Evolutionary conservation across 2,797 vertebrate species (phyloP), one percentile per base, ranked within the genome.

Genomic region (Bufotes viridis): DNA sequence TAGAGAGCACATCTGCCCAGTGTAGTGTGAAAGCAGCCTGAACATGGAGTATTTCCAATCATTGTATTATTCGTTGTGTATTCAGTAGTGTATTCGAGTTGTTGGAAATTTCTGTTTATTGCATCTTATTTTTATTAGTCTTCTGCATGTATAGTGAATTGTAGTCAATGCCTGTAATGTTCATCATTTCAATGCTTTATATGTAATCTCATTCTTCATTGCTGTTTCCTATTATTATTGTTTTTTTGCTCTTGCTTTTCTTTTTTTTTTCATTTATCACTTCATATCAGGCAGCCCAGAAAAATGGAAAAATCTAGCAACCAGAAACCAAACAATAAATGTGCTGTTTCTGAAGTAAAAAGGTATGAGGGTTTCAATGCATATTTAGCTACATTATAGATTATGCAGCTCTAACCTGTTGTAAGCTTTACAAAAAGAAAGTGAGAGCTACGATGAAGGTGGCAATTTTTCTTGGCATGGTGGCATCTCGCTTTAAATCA

Each of bases 221-320:
- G 49, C 12, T 87, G 29, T 82, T 78, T 92, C 92, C 93, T 90
- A 92, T 93, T 67, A 17, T 79, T 94, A 72, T 94, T 91, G 84
- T 91, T 24, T 72, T 91, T 94, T 92, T 93, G 93, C 90, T 91
- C 90, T 93, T 12, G 92, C 92, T 93, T 96, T 94, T 91, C 91
- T 90, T 92, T 92, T 93, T 93, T 34, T 42, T 42, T 42, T 42
- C 42, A 95, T 91, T 93, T 93, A 94, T 92, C 93, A 93, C 95
- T 92, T 94, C 94, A 94, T 94, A 87, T 93, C 95, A 98, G 97
- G 95, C 96, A 97, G 92, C 95, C 95, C 93, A 96, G 95, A 95
- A 97, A 96, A 94, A 93, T 96, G 94, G 96, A 97, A 94, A 97
- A 95, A 95, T 95, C 96, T 93, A 96, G 95, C 96, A 96, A 94